A percentile compares a stretch with the other conserved stretches of the same genome.
Conservation (phyloP, 2,113 vertebrate genomes). For the Hippopotamus amphibius region DNA sequence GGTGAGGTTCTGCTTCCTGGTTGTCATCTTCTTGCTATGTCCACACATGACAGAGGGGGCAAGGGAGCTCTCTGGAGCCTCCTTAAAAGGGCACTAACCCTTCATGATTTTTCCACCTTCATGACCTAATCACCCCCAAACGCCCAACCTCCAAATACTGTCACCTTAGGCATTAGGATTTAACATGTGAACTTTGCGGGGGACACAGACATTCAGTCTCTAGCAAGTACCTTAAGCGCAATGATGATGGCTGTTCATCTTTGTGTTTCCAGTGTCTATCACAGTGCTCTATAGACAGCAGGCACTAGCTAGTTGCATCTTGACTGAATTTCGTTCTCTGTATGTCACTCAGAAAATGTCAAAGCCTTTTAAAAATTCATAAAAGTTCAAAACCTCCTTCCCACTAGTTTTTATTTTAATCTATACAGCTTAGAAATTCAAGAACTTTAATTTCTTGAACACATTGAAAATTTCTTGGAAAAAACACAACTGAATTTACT, state of each 20-base stretch:
- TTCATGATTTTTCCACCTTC: background rate
- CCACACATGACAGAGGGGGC: background rate
- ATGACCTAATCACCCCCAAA: background rate
- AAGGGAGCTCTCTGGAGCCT: background rate
- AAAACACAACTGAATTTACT: background rate
- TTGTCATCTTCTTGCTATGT: background rate
- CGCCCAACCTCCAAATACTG: background rate
- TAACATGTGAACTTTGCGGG: background rate
- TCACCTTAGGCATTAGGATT: background rate
- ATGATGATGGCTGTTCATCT: background rate
- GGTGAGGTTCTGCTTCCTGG: background rate
- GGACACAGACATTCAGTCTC: background rate
- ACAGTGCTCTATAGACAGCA: background rate
- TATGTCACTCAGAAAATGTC: background rate
- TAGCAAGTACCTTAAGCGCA: background rate
- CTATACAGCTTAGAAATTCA: background rate
- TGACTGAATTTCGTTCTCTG: background rate
- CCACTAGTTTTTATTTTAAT: background rate
- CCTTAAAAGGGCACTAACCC: background rate
- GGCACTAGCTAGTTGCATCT: background rate
- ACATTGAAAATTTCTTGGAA: background rate
- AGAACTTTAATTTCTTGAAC: background rate
- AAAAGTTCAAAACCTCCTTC: background rate
- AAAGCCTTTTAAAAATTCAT: background rate
- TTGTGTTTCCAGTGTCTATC: background rate